phyloP scores from a whole-genome alignment of 2,797 vertebrate genomes.

The Gobio occitaniae region DNA sequence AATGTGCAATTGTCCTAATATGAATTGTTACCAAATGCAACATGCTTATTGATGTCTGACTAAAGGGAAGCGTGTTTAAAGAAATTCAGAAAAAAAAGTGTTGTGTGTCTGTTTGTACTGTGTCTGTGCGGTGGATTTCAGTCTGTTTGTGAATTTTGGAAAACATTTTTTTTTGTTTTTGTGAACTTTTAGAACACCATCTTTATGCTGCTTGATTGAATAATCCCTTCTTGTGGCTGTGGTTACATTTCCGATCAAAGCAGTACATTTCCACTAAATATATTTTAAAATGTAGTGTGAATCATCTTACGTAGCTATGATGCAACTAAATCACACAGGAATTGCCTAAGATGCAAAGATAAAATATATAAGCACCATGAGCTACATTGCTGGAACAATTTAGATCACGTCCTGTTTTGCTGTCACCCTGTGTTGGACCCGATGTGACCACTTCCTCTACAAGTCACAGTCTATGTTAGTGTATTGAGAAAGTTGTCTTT shows the following conservation, averaged over 20 bases:
- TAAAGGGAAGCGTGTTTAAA: not conserved
- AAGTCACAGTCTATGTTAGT: not conserved
- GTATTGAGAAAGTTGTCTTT: not conserved
- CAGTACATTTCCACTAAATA: not conserved
- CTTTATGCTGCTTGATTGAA: not conserved
- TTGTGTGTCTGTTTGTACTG: not conserved
- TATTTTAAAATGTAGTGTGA: not conserved
- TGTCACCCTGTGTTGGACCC: not conserved
- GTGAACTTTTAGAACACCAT: not conserved
- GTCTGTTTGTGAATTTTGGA: not conserved
- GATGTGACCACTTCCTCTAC: not conserved
- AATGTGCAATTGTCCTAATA: not conserved
- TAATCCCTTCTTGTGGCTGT: not conserved
- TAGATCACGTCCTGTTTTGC: constrained; percentile 23
- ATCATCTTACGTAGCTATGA: not conserved
- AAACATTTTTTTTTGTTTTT: not conserved
- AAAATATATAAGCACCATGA: not conserved
- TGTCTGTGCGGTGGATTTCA: not conserved
- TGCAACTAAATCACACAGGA: not conserved
- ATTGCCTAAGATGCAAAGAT: not conserved
- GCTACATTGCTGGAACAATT: not conserved
- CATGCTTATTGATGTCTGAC: not conserved
- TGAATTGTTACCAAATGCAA: not conserved
- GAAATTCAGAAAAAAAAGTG: not conserved
- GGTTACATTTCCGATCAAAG: not conserved